phyloP scores from a whole-genome alignment of 2,888 invertebrate species.

The Himalopsyche tibetana region DNA sequence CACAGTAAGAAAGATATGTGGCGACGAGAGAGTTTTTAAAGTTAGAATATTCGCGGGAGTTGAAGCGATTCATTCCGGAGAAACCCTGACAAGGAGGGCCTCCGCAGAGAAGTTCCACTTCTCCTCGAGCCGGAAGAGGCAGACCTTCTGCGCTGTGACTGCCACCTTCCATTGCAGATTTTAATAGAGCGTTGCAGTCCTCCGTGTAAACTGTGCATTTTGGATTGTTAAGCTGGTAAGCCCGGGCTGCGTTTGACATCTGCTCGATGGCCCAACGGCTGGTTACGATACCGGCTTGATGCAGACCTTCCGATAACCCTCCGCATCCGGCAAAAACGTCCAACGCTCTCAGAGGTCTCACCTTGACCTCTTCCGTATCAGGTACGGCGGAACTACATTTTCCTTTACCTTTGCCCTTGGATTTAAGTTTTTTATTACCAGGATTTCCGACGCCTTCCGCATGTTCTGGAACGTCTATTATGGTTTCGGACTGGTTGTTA shows the following conservation, averaged over 20 bases:
- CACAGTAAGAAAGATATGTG: conserved; percentile 89
- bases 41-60: conserved; percentile 87
- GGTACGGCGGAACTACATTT: conserved; percentile 73
- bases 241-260: conserved; percentile 85
- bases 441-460: conserved; percentile 78
- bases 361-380: conserved; percentile 69
- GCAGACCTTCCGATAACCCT: conserved; percentile 86
- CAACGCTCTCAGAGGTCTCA: conserved; percentile 80
- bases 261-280: conserved; percentile 90
- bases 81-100: conserved; percentile 95
- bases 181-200: conserved; percentile 86
- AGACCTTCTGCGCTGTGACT: conserved; percentile 75
- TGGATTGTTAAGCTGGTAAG: conserved; percentile 86
- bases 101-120: conserved; percentile 89
- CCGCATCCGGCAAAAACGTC: conserved; percentile 94
- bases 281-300: conserved; percentile 82
- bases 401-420: conserved; percentile 82
- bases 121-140: conserved; percentile 84
- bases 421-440: conserved; percentile 74
- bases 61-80: conserved; percentile 93
- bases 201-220: conserved; percentile 86
- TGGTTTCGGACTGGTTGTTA: conserved; percentile 75
- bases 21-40: conserved; percentile 92
- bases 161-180: conserved; percentile 81
- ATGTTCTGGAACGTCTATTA: conserved; percentile 79